Conservation (phyloP, 2,888 invertebrate genomes). For the Chymomyza caudatula region DNA sequence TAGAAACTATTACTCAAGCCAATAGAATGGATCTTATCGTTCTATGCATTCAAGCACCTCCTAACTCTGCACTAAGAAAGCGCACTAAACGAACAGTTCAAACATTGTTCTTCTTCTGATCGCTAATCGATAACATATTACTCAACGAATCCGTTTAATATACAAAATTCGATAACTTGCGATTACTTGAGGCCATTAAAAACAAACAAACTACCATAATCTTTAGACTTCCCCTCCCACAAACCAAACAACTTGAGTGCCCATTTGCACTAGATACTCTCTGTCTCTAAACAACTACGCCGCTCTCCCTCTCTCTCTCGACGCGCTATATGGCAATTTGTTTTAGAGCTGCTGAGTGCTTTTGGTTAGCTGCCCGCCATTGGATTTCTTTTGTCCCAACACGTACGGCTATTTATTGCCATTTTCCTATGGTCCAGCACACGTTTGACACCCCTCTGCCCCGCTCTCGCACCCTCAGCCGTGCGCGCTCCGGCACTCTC, state of each 20-base stretch:
- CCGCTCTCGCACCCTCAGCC: too few relatives aligned
- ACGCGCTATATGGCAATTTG: neutral
- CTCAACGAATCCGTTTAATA: neutral
- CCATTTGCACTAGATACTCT: neutral
- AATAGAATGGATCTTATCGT: too few relatives aligned
- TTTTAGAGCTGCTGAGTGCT: conserved; percentile 1
- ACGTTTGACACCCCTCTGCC: neutral
- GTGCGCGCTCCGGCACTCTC: neutral
- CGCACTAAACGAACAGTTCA: too few relatives aligned
- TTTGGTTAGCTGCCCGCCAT: conserved; percentile 22
- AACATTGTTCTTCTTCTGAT: too few relatives aligned
- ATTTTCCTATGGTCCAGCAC: conserved; percentile 45
- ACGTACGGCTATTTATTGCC: conserved; percentile 58
- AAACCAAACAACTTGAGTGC: neutral
- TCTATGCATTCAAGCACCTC: too few relatives aligned
- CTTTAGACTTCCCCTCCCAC: too few relatives aligned
- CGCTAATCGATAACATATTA: too few relatives aligned
- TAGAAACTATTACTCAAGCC: too few relatives aligned
- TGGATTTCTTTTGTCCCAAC: conserved; percentile 50
- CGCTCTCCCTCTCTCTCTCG: neutral
- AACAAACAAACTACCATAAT: neutral
- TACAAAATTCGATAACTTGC: neutral
- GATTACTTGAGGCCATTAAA: neutral
- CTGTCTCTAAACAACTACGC: neutral
- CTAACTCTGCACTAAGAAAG: too few relatives aligned